phyloP scores from a whole-genome alignment of 2,888 invertebrate species.

The Rotaria sp. region DNA sequence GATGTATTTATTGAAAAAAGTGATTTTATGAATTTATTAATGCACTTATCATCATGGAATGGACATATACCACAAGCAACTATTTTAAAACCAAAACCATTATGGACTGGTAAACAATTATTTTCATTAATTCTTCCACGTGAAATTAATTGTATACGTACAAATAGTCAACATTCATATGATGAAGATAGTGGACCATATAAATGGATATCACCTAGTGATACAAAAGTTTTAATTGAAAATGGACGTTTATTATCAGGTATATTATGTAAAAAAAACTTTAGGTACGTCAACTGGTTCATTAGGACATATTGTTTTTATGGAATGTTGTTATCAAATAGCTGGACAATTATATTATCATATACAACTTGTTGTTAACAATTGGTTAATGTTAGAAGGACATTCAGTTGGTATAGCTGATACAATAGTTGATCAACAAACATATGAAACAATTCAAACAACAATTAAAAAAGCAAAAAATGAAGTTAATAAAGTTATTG shows the following conservation, averaged over 20 bases:
- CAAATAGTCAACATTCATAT: constrained; percentile 96
- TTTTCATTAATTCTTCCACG: constrained; percentile 93
- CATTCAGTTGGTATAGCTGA: constrained; percentile 74
- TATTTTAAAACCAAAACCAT: constrained; percentile 84
- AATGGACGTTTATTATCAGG: constrained; percentile 95
- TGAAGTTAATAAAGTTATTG: constrained; percentile 98
- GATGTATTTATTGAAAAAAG: constrained; percentile 93
- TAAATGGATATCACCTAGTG: constrained; percentile 98
- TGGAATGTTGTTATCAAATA: constrained; percentile 89
- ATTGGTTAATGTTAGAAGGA: constrained; percentile 66
- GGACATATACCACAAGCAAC: constrained; percentile 97
- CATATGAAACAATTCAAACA: constrained; percentile 92
- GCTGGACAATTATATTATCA: constrained; percentile 89
- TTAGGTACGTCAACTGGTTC: constrained; percentile 95
- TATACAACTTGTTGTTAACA: constrained; percentile 96
- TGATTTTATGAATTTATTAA: constrained; percentile 95
- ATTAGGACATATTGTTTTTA: constrained; percentile 87
- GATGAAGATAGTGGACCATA: constrained; percentile 97
- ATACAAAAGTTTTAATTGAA: constrained; percentile 94
- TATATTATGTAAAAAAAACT: constrained; percentile 92
- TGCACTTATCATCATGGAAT: constrained; percentile 98
- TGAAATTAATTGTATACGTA: constrained; percentile 91
- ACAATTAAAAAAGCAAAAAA: constrained; percentile 97
- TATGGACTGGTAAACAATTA: constrained; percentile 93
- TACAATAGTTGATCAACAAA: constrained; percentile 97